Conservation (phyloP, 1,140 invertebrate species). For the Brachionus calyciflorus region DNA sequence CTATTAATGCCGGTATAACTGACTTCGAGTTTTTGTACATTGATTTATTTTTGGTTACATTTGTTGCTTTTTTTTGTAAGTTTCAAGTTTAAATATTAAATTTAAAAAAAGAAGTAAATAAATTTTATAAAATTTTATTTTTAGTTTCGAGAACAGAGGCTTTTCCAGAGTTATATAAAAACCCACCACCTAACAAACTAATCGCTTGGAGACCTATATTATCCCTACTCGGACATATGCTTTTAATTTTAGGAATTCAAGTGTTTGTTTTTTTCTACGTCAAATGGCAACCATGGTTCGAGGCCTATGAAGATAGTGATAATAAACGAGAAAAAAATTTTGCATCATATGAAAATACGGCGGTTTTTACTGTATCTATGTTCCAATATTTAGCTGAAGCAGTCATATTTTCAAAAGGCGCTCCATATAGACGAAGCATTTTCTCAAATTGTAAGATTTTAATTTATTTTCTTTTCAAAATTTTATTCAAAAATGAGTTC, state of each 20-base stretch:
- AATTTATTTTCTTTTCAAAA: too few species aligned
- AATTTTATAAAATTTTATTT: not conserved
- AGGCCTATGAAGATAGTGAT: conserved; percentile 46
- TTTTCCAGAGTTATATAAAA: conserved; percentile 41
- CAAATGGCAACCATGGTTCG: conserved; percentile 46
- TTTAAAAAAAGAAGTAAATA: not conserved
- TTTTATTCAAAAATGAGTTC: too few species aligned
- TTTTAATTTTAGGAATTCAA: conserved; percentile 37
- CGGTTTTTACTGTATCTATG: conserved; percentile 37
- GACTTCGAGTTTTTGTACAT: conserved; percentile 47
- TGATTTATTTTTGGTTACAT: conserved; percentile 45
- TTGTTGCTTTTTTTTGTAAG: conserved; percentile 44
- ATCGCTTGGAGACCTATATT: conserved; percentile 37
- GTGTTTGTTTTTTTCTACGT: conserved; percentile 39
- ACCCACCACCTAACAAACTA: conserved; percentile 35
- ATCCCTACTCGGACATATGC: conserved; percentile 36
- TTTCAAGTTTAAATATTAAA: not conserved
- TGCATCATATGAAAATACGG: conserved; percentile 30
- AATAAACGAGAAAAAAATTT: conserved; percentile 45
- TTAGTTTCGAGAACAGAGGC: conserved; percentile 39
- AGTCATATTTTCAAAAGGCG: conserved; percentile 46
- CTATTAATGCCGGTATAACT: conserved; percentile 48
- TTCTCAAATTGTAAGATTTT: conserved; percentile 38
- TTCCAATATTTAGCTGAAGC: conserved; percentile 45
- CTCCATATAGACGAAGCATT: conserved; percentile 41